Percentiles rank a stretch among this genome's conserved stretches.
phyloP scores from a whole-genome alignment of 1,140 invertebrate species.

The Drosophila gunungcola region DNA sequence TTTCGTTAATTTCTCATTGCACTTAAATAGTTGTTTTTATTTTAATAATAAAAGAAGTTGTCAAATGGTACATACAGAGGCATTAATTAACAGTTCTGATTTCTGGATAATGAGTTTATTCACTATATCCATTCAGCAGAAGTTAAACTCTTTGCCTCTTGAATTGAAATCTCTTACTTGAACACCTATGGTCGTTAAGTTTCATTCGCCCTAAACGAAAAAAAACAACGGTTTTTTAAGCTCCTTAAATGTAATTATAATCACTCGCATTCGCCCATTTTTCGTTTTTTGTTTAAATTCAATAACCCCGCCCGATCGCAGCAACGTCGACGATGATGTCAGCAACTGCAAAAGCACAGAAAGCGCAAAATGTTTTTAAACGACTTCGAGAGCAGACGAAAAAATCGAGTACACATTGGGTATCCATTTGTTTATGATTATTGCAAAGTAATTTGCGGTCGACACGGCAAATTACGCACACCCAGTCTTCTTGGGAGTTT shows the following conservation, averaged over 20 bases:
- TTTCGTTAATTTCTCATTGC: no score
- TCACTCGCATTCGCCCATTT: conserved; percentile 27
- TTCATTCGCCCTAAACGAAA: conserved; percentile 4
- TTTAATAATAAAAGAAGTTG: no score
- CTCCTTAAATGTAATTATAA: conserved; percentile 39
- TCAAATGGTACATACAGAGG: no score
- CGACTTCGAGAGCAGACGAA: conserved; percentile 23
- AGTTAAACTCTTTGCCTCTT: background rate
- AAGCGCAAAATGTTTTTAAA: conserved; percentile 61
- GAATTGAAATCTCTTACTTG: conserved; percentile 1
- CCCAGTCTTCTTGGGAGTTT: background rate
- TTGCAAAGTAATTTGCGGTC: conserved; percentile 64
- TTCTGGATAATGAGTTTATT: no score
- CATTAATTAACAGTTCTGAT: no score
- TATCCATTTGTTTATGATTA: conserved; percentile 72
- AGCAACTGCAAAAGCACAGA: conserved; percentile 50
- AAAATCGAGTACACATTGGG: conserved; percentile 30
- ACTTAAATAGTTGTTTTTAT: no score
- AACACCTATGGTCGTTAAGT: conserved; percentile 3
- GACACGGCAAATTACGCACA: conserved; percentile 19
- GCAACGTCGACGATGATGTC: conserved; percentile 56
- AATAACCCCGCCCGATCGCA: conserved; percentile 58
- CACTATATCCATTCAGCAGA: background rate
- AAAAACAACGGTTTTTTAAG: conserved; percentile 8
- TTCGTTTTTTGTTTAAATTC: conserved; percentile 47